These are phyloP conservation scores for Cacoxenus indagator DNA, from an alignment of 2,888 invertebrate genomes.

Conservation along the genomic window DNA sequence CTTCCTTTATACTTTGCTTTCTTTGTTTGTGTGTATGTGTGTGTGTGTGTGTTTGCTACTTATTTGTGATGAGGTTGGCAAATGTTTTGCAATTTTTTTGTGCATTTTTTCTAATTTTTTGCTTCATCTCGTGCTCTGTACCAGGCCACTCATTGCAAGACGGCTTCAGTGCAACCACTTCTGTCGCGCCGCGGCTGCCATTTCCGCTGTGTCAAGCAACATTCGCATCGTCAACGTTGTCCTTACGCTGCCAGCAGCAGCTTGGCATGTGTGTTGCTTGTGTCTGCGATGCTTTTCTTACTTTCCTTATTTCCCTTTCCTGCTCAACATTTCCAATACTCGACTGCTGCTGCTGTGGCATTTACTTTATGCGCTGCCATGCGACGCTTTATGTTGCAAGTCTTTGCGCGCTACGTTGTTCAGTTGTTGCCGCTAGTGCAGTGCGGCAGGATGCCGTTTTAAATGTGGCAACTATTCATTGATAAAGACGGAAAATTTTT, in stretches of 20 bases:
- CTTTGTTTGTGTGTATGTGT: slow-evolving; percentile 11
- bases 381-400: background rate
- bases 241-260: background rate
- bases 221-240: slow-evolving; percentile 38
- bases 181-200: background rate
- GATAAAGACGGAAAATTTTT: background rate
- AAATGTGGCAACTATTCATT: slow-evolving; percentile 15
- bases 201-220: slow-evolving; percentile 22
- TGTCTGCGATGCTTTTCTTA: background rate
- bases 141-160: too few species aligned
- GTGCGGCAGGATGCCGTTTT: slow-evolving; percentile 3
- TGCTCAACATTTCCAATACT: background rate
- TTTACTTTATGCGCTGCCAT: background rate
- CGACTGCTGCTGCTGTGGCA: too few species aligned
- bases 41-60: slow-evolving; percentile 18
- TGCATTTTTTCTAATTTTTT: slow-evolving; percentile 59
- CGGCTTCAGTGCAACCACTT: slow-evolving; percentile 31
- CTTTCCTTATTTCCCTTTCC: background rate
- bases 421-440: slow-evolving; percentile 14
- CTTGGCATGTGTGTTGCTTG: background rate
- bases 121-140: slow-evolving; percentile 36
- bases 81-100: slow-evolving; percentile 57
- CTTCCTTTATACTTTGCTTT: background rate
- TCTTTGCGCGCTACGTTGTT: background rate
- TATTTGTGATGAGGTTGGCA: slow-evolving; percentile 33